These are phyloP conservation scores for Isoperla grammatica DNA, from an alignment of 2,888 invertebrate genomes.

Conservation along the genomic window DNA sequence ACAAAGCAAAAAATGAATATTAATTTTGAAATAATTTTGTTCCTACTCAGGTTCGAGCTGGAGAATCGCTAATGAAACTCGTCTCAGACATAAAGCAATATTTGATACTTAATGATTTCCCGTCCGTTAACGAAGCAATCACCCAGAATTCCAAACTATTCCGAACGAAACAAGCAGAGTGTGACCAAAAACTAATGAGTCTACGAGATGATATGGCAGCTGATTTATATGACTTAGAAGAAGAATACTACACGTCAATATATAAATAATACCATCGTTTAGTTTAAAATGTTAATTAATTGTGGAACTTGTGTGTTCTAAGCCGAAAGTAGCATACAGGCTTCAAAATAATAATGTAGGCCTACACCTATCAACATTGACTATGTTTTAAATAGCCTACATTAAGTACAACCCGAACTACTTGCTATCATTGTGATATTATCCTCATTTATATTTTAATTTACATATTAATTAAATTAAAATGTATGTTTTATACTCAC, in stretches of 20 bases:
- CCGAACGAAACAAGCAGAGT: slow-evolving; percentile 83
- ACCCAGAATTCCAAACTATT: slow-evolving; percentile 88
- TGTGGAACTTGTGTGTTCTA: no score
- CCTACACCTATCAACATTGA: no score
- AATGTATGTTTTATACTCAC: no score
- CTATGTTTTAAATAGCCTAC: no score
- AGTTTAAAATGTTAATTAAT: no score
- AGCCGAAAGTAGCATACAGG: no score
- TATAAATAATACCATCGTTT: slow-evolving; percentile 60
- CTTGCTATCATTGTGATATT: no score
- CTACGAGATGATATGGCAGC: slow-evolving; percentile 92
- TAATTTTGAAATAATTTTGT: not conserved
- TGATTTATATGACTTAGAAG: slow-evolving; percentile 86
- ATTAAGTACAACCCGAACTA: no score
- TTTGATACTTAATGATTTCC: slow-evolving; percentile 95
- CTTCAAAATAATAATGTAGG: no score
- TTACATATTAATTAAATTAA: no score
- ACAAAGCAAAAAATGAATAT: not conserved
- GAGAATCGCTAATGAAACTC: slow-evolving; percentile 93
- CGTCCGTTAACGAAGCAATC: slow-evolving; percentile 95
- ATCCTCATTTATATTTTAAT: no score
- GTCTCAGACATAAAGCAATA: slow-evolving; percentile 98
- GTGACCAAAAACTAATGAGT: slow-evolving; percentile 88
- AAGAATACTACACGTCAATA: slow-evolving; percentile 85
- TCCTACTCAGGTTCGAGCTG: slow-evolving; percentile 69